A percentile compares a stretch with the other conserved stretches of the same genome.
phyloP scores from a whole-genome alignment of 2,888 invertebrate genomes.

The Tenthredo distinguenda region DNA sequence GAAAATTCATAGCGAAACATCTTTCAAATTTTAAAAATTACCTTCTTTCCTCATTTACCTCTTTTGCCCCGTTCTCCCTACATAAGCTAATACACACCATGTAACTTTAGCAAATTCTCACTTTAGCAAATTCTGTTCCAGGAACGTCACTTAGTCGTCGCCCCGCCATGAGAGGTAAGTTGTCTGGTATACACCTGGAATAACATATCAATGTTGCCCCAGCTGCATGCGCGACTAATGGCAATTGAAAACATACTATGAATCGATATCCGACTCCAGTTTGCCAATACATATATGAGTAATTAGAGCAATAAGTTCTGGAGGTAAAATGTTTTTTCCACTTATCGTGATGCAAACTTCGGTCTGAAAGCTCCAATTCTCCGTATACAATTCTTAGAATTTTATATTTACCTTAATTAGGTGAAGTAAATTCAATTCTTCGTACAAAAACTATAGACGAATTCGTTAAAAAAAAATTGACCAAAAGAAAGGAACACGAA shows the following conservation, averaged over 20 bases:
- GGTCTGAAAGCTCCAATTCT: too few species aligned
- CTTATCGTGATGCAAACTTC: too few species aligned
- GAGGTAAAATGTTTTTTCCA: too few species aligned
- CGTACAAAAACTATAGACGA: too few species aligned
- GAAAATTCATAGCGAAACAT: neutral
- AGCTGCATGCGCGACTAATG: neutral
- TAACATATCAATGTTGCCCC: neutral
- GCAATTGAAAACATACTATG: neutral
- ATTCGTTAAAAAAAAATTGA: too few species aligned
- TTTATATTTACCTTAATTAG: neutral
- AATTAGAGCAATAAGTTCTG: too few species aligned
- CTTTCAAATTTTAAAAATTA: neutral
- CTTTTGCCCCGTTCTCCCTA: neutral
- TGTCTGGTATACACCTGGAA: neutral
- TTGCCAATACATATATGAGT: neutral
- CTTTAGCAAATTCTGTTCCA: slow-evolving; percentile 28
- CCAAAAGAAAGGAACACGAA: too few species aligned
- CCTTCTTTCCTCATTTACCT: neutral
- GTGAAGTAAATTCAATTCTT: neutral
- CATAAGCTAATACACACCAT: neutral
- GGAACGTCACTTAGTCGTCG: slow-evolving; percentile 39
- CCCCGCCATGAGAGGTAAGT: slow-evolving; percentile 50
- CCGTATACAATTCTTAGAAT: neutral
- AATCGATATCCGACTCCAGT: neutral
- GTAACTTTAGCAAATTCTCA: neutral